A percentile compares a stretch with the other conserved stretches of the same genome.
Evolutionary conservation across 2,113 vertebrate genomes (phyloP).

Genomic region (Alethe castanea): DNA sequence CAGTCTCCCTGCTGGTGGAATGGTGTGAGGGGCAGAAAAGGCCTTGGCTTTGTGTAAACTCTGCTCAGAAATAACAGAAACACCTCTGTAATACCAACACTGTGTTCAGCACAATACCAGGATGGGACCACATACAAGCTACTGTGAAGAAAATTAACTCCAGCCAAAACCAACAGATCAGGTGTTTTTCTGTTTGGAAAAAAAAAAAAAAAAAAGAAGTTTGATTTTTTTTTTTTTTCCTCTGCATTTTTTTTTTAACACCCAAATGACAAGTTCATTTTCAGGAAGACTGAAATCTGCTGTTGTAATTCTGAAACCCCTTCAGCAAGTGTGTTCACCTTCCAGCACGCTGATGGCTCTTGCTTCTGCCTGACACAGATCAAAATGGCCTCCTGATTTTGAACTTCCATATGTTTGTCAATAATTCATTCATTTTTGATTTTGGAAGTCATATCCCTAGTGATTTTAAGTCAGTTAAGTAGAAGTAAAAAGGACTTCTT

Average conservation of each 20-base stretch:
- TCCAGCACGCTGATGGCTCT: not conserved
- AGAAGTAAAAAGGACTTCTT: not conserved
- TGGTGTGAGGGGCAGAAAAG: not conserved
- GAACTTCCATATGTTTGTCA: not conserved
- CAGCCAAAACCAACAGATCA: not conserved
- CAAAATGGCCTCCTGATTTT: not conserved
- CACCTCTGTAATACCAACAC: not conserved
- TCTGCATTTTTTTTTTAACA: not conserved
- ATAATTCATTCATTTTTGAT: not conserved
- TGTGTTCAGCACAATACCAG: not conserved
- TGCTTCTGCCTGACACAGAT: not conserved
- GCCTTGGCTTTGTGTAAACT: not conserved
- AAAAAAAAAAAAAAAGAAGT: too few relatives aligned
- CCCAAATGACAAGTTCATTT: not conserved
- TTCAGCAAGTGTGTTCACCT: not conserved
- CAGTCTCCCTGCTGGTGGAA: not conserved
- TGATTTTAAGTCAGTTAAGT: not conserved
- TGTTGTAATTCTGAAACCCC: not conserved
- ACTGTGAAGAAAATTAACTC: not conserved
- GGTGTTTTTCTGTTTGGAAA: not conserved
- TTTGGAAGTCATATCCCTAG: not conserved
- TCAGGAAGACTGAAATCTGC: not conserved
- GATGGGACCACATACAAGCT: accelerated
- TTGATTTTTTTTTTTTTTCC: not conserved
- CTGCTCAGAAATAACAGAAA: not conserved